A percentile compares a stretch with the other conserved stretches of the same genome.
phyloP scores from a whole-genome alignment of 2,888 invertebrate genomes.

The Nycteola revayana region DNA sequence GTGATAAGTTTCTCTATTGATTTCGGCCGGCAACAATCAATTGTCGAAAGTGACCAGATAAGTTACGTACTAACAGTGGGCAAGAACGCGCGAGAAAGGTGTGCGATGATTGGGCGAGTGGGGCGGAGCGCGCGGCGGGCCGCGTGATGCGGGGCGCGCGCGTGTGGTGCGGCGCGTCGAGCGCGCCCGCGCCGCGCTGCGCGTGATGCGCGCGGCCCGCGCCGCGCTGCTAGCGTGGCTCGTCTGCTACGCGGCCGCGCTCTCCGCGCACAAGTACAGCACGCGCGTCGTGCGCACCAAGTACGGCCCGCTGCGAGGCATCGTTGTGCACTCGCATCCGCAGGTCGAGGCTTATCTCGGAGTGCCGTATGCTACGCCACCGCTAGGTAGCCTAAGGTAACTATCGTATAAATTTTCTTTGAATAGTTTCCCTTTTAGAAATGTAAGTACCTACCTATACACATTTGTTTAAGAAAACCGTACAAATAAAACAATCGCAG shows the following conservation, averaged over 20 bases:
- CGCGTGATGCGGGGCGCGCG: constrained; percentile 64
- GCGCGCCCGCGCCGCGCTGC: constrained; percentile 50
- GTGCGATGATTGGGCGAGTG: constrained; percentile 55
- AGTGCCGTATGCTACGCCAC: constrained; percentile 96
- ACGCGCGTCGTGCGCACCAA: constrained; percentile 93
- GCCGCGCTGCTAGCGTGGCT: constrained; percentile 82
- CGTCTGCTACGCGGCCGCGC: constrained; percentile 78
- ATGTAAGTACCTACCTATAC: no score
- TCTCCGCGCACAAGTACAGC: constrained; percentile 88
- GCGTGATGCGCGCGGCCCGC: constrained; percentile 76
- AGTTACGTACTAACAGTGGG: constrained; percentile 49
- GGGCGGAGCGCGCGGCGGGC: constrained; percentile 48
- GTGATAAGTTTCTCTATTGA: no score
- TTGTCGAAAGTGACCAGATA: no score
- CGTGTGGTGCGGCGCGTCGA: constrained; percentile 54
- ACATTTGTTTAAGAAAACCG: no score
- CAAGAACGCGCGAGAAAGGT: constrained; percentile 57
- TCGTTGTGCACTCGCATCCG: constrained; percentile 90
- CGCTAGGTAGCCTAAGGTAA: constrained; percentile 92
- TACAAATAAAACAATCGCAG: no score
- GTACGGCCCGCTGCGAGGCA: constrained; percentile 93
- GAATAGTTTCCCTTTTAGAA: no score
- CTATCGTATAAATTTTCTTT: constrained; percentile 18
- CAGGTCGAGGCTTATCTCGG: constrained; percentile 96
- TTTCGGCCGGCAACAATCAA: no score